Base-by-base conservation (phyloP, 2,113 vertebrate genomes). In the Coptodon bakossiorum region DNA sequence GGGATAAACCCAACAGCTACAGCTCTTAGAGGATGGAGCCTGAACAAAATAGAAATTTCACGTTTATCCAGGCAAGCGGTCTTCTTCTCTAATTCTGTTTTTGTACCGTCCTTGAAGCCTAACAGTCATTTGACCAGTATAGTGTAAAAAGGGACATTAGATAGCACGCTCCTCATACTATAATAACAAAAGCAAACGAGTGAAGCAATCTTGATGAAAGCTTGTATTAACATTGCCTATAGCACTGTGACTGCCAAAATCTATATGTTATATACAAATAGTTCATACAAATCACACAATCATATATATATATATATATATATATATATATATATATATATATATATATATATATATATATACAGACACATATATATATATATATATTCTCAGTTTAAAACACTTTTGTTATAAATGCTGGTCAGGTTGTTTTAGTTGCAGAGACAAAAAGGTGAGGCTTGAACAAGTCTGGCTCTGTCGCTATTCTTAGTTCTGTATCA, bases 31-130 rank as follows among this genome's bases (percentile, higher is more conserved):
- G 27, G 43, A 50, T 78, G 43, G 50, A 50, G 9, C 16, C 71
- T 78, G 24, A 78, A 50, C 43, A 78, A 78, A 78, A 48, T 76
- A 48, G 14, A 76, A 78, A 78, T 50, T 50, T 78, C 43, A 29
- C 3, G 0, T 78, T 78, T 50, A 50, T 31, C 16, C 2, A 48
- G 24, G 24, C 24, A 29, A 78, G 27, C 11, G 17, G 71, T 31
- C 24, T 78, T 19, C 71, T 76, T 50, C 24, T 48, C 40, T 76
- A 48, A 6, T 76, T 76, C 16, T 48, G 24, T 50, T 50, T 31
- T 50, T 29, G 43, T 78, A 76, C 6, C 24, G 6, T 31, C 16
- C 24, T 78, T 31, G 6, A 78, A 31, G 24, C 9, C 24, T 50
- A 31, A 50, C 24, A 76, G 71, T 76, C 9, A 50, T 76, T 76